Conservation (phyloP, 2,113 vertebrate species). For the Opisthocomus hoazin region DNA sequence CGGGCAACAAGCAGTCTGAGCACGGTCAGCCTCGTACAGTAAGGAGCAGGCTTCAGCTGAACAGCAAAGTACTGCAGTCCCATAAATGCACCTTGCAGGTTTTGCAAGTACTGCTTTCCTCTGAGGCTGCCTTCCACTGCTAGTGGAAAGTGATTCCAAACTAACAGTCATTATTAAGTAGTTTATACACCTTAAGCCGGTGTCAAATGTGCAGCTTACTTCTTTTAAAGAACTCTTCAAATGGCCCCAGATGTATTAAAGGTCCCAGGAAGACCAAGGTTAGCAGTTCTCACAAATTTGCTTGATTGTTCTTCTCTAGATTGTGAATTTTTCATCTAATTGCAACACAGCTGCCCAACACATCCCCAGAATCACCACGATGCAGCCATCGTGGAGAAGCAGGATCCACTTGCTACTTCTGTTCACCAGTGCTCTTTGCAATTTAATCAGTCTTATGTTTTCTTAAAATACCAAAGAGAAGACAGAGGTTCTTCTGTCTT, state of each 20-base stretch:
- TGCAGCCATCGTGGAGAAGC: fast-evolving
- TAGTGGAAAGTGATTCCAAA: neutral
- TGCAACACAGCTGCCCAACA: neutral
- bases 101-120: neutral
- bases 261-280: neutral
- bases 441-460: neutral
- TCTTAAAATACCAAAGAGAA: neutral
- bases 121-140: neutral
- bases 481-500: neutral
- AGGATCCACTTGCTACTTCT: neutral
- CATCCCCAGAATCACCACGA: neutral
- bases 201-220: neutral
- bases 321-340: neutral
- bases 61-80: neutral
- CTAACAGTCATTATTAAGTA: neutral
- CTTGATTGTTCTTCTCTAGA: neutral
- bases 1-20: neutral
- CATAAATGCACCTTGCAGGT: neutral
- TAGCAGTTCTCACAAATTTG: neutral
- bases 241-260: neutral
- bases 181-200: neutral
- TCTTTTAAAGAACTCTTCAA: neutral
- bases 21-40: neutral
- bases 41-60: neutral
- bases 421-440: neutral